phyloP scores from a whole-genome alignment of 2,113 vertebrate genomes.

The Oenanthe melanoleuca region DNA sequence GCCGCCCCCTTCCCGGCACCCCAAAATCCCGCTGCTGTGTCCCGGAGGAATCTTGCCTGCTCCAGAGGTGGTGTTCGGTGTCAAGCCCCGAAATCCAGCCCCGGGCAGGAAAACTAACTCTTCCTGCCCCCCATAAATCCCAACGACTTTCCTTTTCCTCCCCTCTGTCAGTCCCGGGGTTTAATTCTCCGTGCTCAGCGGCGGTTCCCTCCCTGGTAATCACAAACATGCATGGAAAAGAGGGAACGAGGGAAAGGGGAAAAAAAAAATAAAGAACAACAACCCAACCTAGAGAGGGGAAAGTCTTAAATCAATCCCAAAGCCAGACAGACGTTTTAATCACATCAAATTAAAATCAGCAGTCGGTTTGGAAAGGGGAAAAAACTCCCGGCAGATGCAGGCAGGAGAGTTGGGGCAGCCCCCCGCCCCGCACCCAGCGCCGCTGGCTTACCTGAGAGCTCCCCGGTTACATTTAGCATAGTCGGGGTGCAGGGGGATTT shows the following conservation, averaged over 20 bases:
- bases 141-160: conserved; percentile 53
- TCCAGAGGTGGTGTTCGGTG: neutral
- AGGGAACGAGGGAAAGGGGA: neutral
- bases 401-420: neutral
- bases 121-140: neutral
- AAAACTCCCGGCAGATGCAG: neutral
- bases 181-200: conserved; percentile 58
- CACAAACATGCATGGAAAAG: conserved; percentile 74
- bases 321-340: conserved; percentile 69
- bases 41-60: neutral
- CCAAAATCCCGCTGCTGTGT: neutral
- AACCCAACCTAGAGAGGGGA: neutral
- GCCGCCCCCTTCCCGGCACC: neutral
- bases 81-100: neutral
- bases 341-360: conserved; percentile 67
- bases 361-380: conserved; percentile 3
- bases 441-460: conserved; percentile 61
- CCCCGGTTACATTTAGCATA: conserved; percentile 69
- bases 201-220: conserved; percentile 59
- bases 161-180: conserved; percentile 52
- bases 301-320: conserved; percentile 69
- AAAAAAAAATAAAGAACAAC: neutral
- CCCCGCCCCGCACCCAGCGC: conserved; percentile 1
- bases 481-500: conserved; percentile 46
- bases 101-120: neutral